Evolutionary conservation across 2,888 invertebrate species (phyloP).

Genomic region (Anaspis maculata): DNA sequence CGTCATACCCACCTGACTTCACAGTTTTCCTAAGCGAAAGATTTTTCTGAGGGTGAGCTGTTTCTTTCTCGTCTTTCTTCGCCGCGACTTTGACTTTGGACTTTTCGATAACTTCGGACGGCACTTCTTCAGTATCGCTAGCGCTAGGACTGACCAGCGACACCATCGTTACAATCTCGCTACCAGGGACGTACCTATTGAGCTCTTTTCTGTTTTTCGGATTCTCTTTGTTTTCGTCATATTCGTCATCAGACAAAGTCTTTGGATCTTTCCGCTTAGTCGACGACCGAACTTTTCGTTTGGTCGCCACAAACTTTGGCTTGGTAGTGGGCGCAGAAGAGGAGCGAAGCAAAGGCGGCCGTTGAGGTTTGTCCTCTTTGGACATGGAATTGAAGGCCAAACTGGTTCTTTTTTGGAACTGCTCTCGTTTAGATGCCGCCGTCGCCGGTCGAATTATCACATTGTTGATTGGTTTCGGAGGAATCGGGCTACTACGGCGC

Average conservation of each 20-base stretch:
- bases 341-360: slow-evolving; percentile 32
- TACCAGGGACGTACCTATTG: slow-evolving; percentile 25
- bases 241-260: slow-evolving; percentile 9
- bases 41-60: no score
- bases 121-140: slow-evolving; percentile 54
- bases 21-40: slow-evolving; percentile 35
- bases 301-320: slow-evolving; percentile 31
- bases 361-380: slow-evolving; percentile 19
- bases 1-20: slow-evolving; percentile 41
- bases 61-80: slow-evolving; percentile 19
- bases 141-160: slow-evolving; percentile 58
- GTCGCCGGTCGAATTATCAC: slow-evolving; percentile 34
- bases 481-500: no score
- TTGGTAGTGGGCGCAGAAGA: slow-evolving; percentile 29
- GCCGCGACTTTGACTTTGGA: slow-evolving; percentile 9
- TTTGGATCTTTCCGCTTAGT: background rate
- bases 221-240: slow-evolving; percentile 17
- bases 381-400: slow-evolving; percentile 33
- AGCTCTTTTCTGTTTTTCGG: slow-evolving; percentile 20
- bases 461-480: no score
- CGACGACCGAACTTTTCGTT: slow-evolving; percentile 23
- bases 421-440: slow-evolving; percentile 33
- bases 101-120: slow-evolving; percentile 33
- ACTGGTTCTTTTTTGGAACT: slow-evolving; percentile 37
- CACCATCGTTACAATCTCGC: slow-evolving; percentile 56